Evolutionary conservation across 2,113 vertebrate genomes (phyloP).

Genomic region (Tursiops truncatus): DNA sequence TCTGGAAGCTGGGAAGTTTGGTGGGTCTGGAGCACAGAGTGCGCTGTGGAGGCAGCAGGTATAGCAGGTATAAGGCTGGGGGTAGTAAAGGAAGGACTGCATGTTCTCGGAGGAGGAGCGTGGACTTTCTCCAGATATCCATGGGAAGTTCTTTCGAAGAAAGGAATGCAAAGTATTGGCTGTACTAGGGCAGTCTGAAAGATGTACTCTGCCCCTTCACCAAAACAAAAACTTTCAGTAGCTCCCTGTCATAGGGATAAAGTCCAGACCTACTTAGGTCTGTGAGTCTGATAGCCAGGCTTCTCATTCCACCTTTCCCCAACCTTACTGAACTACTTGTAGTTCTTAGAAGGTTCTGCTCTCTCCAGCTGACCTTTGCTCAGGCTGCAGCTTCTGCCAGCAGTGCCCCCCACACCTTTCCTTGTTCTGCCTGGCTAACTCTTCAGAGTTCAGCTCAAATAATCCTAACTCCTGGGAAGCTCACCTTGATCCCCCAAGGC

Average conservation of each 20-base stretch:
- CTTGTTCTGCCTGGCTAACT: not conserved
- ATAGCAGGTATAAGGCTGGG: not conserved
- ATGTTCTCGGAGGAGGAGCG: not conserved
- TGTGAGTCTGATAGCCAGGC: not conserved
- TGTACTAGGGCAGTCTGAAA: not conserved
- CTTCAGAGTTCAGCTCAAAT: not conserved
- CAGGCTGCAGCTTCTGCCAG: not conserved
- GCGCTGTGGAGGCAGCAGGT: not conserved
- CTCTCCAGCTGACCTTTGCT: not conserved
- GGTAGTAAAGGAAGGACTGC: not conserved
- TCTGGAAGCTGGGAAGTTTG: not conserved
- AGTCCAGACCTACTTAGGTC: slow-evolving; percentile 8
- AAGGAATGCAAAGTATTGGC: not conserved
- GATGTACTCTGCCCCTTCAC: not conserved
- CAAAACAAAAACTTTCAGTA: not conserved
- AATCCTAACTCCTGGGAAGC: not conserved
- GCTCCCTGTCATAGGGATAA: not conserved
- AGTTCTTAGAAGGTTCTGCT: not conserved
- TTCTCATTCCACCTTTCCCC: not conserved
- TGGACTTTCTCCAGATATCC: not conserved
- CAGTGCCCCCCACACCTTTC: not conserved
- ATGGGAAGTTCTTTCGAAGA: not conserved
- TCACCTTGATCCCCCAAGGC: not conserved
- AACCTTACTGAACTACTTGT: not conserved
- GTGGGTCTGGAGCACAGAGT: too few relatives aligned